Evolutionary conservation across 2,797 vertebrate genomes (phyloP).

Genomic region (Gymnoscopelus braueri): DNA sequence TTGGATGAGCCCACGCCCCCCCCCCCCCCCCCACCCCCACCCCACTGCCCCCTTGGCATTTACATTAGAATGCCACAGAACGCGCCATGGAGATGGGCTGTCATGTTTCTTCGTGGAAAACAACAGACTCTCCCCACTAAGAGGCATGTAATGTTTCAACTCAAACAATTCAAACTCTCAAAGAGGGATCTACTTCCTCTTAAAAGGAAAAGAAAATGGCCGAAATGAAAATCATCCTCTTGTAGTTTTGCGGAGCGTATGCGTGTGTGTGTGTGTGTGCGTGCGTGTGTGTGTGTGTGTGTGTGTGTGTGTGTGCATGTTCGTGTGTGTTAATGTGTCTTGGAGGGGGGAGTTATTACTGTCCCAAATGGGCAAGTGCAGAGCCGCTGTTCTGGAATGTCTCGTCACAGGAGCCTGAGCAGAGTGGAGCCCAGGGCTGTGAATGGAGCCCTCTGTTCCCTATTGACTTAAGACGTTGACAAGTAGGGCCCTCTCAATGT

Average conservation of each 20-base stretch:
- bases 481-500: conserved; percentile 77
- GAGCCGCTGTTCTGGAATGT: conserved; percentile 72
- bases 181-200: conserved; percentile 49
- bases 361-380: conserved; percentile 58
- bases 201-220: conserved; percentile 36
- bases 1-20: conserved; percentile 27
- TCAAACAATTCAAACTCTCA: conserved; percentile 38
- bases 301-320: conserved; percentile 20
- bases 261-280: too few species aligned
- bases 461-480: conserved; percentile 79
- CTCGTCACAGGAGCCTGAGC: conserved; percentile 62
- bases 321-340: neutral
- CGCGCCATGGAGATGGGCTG: conserved; percentile 57
- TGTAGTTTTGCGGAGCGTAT: too few species aligned
- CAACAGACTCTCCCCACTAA: conserved; percentile 34
- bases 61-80: conserved; percentile 58
- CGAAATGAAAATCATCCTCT: too few species aligned
- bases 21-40: neutral
- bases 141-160: conserved; percentile 59
- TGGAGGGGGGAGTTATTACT: conserved; percentile 37
- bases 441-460: conserved; percentile 80
- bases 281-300: conserved; percentile 35
- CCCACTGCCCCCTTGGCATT: conserved; percentile 48
- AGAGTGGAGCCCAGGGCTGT: conserved; percentile 60
- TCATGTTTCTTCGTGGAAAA: conserved; percentile 29